phyloP scores from a whole-genome alignment of 2,797 vertebrate genomes.

The Yasuhikotakia modesta region DNA sequence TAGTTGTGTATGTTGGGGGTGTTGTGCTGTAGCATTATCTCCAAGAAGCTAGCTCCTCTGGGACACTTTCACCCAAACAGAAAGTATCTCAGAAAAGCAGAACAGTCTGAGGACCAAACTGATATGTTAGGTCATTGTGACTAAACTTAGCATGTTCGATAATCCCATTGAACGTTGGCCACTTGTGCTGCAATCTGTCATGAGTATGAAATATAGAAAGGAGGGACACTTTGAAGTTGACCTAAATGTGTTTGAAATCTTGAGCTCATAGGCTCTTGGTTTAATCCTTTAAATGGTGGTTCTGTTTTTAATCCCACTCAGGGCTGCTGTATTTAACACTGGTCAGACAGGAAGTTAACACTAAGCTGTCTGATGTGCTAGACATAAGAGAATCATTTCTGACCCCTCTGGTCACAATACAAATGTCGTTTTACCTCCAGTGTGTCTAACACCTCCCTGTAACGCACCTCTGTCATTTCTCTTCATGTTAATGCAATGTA shows the following conservation, averaged over 20 bases:
- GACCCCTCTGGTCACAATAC: constrained; percentile 11
- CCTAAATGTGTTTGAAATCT: constrained; percentile 29
- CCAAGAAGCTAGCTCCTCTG: not conserved
- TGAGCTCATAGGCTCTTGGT: constrained; percentile 14
- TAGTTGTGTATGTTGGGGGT: not conserved
- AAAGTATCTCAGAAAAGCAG: not conserved
- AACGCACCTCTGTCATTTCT: no score
- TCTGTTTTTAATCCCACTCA: constrained; percentile 31
- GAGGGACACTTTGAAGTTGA: constrained; percentile 41
- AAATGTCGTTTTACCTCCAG: not conserved
- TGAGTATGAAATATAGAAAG: constrained; percentile 19
- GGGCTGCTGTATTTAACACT: constrained; percentile 16
- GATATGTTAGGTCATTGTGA: not conserved
- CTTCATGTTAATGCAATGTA: no score
- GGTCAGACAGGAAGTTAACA: constrained; percentile 26
- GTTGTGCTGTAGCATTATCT: not conserved
- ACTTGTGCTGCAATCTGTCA: constrained; percentile 16
- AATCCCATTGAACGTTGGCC: constrained; percentile 10
- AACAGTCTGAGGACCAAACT: not conserved
- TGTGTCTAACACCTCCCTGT: not conserved
- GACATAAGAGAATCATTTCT: constrained; percentile 64
- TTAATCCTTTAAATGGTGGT: constrained; percentile 21
- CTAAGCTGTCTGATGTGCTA: constrained; percentile 68
- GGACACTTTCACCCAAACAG: not conserved
- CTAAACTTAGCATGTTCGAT: constrained; percentile 1